Percentiles rank a stretch among this genome's conserved stretches.
These are phyloP conservation scores for Dipodomys stephensi DNA, from an alignment of 2,113 vertebrate genomes.

Conservation along the genomic window DNA sequence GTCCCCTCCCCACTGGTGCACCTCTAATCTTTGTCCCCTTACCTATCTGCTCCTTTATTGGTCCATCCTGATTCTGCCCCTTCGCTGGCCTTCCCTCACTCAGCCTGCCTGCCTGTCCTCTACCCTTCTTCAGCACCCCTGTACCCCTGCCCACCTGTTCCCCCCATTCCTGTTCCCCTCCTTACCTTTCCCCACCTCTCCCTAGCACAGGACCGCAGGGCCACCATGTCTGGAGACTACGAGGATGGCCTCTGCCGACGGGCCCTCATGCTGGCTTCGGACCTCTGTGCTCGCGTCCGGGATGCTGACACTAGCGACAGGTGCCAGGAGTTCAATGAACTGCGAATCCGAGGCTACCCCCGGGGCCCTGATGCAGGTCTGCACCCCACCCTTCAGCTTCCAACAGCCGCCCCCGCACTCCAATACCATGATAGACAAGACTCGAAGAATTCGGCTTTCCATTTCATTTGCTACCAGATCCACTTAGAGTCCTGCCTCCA, in stretches of 20 bases:
- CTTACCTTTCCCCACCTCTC: not conserved
- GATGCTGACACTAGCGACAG: conserved; percentile 90
- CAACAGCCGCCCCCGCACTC: not conserved
- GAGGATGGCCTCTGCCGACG: conserved; percentile 95
- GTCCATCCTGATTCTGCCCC: not conserved
- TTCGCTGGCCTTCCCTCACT: not conserved
- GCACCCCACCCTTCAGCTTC: not conserved
- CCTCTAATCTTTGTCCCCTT: not conserved
- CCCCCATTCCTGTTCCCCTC: not conserved
- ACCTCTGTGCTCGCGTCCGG: conserved; percentile 91
- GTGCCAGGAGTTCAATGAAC: conserved; percentile 92
- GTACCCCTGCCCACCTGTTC: not conserved
- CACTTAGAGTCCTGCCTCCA: not conserved
- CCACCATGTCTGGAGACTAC: conserved; percentile 94
- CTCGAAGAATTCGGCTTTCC: not conserved
- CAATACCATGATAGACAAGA: not conserved
- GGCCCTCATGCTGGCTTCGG: conserved; percentile 92
- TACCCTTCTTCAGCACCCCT: not conserved
- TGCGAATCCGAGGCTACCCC: conserved; percentile 87
- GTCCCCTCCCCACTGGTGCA: not conserved
- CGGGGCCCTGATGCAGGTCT: conserved; percentile 90
- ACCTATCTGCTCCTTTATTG: too few relatives aligned
- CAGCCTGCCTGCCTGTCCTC: not conserved
- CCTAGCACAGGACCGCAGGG: conserved; percentile 33
- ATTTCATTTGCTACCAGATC: not conserved